Conservation (phyloP, 2,888 invertebrate genomes). For the Phortica magna region DNA sequence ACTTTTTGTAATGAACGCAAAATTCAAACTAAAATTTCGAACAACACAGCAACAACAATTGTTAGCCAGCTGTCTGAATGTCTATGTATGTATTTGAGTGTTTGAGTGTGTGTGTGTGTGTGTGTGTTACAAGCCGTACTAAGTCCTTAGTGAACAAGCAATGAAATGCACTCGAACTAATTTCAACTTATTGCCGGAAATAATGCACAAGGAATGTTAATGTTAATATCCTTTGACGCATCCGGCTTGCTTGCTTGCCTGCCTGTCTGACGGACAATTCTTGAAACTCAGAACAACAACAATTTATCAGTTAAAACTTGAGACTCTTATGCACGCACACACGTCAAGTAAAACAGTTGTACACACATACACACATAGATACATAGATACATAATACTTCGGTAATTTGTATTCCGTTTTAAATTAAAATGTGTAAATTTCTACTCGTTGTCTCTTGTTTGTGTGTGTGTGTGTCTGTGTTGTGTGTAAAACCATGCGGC, state of each 20-base stretch:
- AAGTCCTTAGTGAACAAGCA: no score
- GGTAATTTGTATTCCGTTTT: slow-evolving; percentile 18
- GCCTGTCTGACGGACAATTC: no score
- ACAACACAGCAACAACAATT: no score
- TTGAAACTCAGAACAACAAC: not conserved
- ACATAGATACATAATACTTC: not conserved
- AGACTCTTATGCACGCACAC: no score
- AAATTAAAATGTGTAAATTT: slow-evolving; percentile 24
- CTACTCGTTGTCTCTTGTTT: not conserved
- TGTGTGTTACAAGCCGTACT: no score
- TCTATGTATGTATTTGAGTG: no score
- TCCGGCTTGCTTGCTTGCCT: not conserved
- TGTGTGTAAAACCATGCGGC: not conserved
- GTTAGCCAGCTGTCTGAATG: no score
- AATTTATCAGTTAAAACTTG: no score
- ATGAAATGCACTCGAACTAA: not conserved
- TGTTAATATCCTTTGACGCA: slow-evolving; percentile 20
- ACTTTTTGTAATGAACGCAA: not conserved
- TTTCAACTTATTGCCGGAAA: slow-evolving; percentile 18
- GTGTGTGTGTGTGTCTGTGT: no score
- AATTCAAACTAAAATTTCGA: no score
- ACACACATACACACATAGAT: not conserved
- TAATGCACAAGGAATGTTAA: slow-evolving; percentile 18
- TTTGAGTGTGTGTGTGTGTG: no score
- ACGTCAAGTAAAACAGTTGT: no score